Evolutionary conservation across 2,797 vertebrate genomes (phyloP).

Genomic region (Pempheris klunzingeri): DNA sequence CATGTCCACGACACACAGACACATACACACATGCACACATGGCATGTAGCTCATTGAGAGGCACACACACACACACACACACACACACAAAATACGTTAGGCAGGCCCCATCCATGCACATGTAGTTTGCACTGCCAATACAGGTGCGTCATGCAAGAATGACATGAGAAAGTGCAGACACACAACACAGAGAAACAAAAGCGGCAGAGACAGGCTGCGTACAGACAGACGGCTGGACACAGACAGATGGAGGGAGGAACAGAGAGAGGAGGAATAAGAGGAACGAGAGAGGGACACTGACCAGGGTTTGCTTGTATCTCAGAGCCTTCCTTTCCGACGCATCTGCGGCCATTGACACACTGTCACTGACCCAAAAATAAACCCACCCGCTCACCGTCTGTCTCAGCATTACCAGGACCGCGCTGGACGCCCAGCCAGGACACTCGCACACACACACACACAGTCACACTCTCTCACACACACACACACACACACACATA

Average conservation of each 20-base stretch:
- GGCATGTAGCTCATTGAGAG: neutral
- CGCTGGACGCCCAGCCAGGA: slow-evolving; percentile 62
- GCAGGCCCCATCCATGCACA: slow-evolving; percentile 27
- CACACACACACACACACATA: slow-evolving; percentile 29
- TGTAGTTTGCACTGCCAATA: neutral
- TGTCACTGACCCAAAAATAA: slow-evolving; percentile 86
- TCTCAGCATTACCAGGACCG: slow-evolving; percentile 81
- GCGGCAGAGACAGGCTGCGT: neutral
- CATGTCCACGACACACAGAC: slow-evolving; percentile 14
- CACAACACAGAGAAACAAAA: neutral
- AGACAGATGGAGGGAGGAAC: neutral
- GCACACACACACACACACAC: slow-evolving; percentile 7
- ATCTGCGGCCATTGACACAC: slow-evolving; percentile 90
- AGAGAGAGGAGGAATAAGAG: slow-evolving; percentile 11
- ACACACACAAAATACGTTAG: slow-evolving; percentile 7
- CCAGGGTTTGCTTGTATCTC: slow-evolving; percentile 91
- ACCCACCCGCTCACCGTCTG: slow-evolving; percentile 73
- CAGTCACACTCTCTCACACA: slow-evolving; percentile 32
- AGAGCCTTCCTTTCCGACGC: slow-evolving; percentile 89
- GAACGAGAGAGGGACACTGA: slow-evolving; percentile 78
- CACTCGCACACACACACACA: slow-evolving; percentile 28
- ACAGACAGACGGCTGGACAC: slow-evolving; percentile 38
- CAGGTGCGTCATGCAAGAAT: slow-evolving; percentile 63
- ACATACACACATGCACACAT: neutral
- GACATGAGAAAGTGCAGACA: slow-evolving; percentile 2